A percentile compares a stretch with the other conserved stretches of the same genome.
Evolutionary conservation across 2,113 vertebrate species (phyloP).

Genomic region (Mixornis gularis): DNA sequence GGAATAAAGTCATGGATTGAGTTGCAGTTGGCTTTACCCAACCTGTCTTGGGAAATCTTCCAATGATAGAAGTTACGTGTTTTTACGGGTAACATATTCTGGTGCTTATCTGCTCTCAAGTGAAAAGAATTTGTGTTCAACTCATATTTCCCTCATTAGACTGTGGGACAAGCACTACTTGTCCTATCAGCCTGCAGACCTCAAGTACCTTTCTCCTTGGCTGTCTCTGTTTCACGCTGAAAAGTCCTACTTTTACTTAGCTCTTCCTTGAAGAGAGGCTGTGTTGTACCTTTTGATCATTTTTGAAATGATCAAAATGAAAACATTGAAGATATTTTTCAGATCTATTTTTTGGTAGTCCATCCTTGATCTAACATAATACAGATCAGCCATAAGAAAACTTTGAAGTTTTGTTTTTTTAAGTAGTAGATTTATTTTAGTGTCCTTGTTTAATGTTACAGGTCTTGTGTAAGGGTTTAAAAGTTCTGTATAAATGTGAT

Average conservation of each 20-base stretch:
- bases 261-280: neutral
- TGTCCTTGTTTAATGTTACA: neutral
- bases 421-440: neutral
- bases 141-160: neutral
- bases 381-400: neutral
- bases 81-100: neutral
- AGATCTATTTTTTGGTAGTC: neutral
- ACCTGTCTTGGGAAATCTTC: neutral
- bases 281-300: neutral
- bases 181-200: neutral
- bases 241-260: neutral
- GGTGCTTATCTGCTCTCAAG: neutral
- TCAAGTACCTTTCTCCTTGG: neutral
- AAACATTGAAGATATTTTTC: neutral
- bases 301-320: neutral
- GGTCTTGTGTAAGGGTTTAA: neutral
- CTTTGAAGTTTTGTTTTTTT: neutral
- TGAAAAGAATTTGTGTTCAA: neutral
- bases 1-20: neutral
- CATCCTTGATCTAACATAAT: neutral
- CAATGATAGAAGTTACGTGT: neutral
- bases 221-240: neutral
- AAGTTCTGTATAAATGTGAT: neutral
- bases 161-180: fast-evolving
- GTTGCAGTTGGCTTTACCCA: neutral